Evolutionary conservation across 2,888 invertebrate genomes (phyloP).

Genomic region (Drosophila gaucha): DNA sequence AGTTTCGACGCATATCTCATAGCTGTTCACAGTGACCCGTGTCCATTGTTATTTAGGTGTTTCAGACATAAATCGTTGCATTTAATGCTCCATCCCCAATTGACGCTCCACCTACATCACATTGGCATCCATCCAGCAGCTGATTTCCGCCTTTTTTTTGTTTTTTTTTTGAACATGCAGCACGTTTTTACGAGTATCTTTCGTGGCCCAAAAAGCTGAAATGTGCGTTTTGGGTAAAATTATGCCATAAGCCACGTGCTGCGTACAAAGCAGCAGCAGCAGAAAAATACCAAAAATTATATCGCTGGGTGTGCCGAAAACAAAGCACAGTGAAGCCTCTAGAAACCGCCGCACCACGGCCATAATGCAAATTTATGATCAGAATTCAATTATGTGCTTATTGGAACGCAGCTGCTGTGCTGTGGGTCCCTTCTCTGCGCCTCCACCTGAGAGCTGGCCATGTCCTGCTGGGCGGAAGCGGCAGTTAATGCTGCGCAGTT

Average conservation of each 20-base stretch:
- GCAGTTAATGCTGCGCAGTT: conserved; percentile 75
- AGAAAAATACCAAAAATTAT: conserved; percentile 41
- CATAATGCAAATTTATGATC: conserved; percentile 80
- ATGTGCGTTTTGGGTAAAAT: conserved; percentile 77
- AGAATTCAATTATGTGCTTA: conserved; percentile 82
- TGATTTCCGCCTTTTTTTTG: conserved; percentile 11
- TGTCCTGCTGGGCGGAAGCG: conserved; percentile 37
- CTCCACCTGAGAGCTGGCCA: conserved; percentile 50
- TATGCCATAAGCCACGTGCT: conserved; percentile 75
- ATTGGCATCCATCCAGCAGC: conserved; percentile 38
- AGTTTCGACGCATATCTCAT: background rate
- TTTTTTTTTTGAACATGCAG: conserved; percentile 52
- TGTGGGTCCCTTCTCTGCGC: conserved; percentile 3
- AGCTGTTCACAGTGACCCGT: conserved; percentile 31
- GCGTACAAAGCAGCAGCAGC: conserved; percentile 24
- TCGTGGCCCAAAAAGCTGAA: conserved; percentile 52
- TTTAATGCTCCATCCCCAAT: conserved; percentile 32
- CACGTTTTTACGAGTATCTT: conserved; percentile 75
- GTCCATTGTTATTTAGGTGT: conserved; percentile 36
- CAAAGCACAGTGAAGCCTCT: conserved; percentile 63
- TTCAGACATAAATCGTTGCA: conserved; percentile 51
- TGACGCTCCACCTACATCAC: background rate
- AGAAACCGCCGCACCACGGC: conserved; percentile 61
- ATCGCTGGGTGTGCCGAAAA: conserved; percentile 50
- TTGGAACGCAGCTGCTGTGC: conserved; percentile 77